Evolutionary conservation across 2,797 vertebrate species (phyloP).

Genomic region (Anabacerthia variegaticeps): DNA sequence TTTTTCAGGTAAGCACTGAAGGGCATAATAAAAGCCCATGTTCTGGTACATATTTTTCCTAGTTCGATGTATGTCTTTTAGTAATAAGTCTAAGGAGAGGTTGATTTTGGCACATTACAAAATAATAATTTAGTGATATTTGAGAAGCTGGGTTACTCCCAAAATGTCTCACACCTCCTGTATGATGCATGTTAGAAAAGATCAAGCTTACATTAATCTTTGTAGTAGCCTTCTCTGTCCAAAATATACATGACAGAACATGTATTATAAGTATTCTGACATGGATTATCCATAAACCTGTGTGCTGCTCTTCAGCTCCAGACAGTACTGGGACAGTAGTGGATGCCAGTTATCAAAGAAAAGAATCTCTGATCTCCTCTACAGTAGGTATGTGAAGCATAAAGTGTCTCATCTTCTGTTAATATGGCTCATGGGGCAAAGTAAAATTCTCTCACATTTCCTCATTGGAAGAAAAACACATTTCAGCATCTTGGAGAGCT

Average conservation of each 20-base stretch:
- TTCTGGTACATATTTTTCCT: slow-evolving; percentile 48
- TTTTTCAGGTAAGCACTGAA: slow-evolving; percentile 66
- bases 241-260: slow-evolving; percentile 8
- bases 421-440: neutral
- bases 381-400: slow-evolving; percentile 1
- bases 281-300: slow-evolving; percentile 61
- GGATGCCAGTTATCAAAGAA: slow-evolving; percentile 57
- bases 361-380: slow-evolving; percentile 29
- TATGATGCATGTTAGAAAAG: slow-evolving; percentile 25
- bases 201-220: slow-evolving; percentile 20
- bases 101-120: slow-evolving; percentile 27
- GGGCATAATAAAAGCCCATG: slow-evolving; percentile 24
- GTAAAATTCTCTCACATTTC: neutral
- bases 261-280: slow-evolving; percentile 11
- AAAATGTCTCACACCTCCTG: slow-evolving; percentile 37
- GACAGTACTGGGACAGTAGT: slow-evolving; percentile 61
- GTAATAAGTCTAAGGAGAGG: neutral
- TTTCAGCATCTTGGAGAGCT: slow-evolving; percentile 44
- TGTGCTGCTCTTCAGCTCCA: slow-evolving; percentile 45
- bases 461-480: neutral
- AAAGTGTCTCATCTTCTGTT: slow-evolving; percentile 9
- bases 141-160: slow-evolving; percentile 34
- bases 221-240: slow-evolving; percentile 20
- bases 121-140: slow-evolving; percentile 8
- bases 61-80: slow-evolving; percentile 41